These are phyloP conservation scores for Maniola hyperantus DNA, from an alignment of 2,888 invertebrate species.

Conservation along the genomic window DNA sequence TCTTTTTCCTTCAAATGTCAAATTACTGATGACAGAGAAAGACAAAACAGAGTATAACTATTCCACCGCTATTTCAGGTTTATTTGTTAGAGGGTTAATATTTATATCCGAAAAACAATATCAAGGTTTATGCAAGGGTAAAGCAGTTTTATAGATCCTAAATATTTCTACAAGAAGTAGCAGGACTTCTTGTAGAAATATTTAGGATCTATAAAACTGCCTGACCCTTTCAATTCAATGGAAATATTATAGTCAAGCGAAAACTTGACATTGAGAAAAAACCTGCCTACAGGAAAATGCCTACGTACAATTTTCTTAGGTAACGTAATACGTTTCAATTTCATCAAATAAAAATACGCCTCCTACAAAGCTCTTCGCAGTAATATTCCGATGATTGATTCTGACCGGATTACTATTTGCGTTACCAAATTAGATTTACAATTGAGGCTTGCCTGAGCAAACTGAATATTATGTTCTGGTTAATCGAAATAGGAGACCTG, in stretches of 20 bases:
- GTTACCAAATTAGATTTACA: slow-evolving; percentile 20
- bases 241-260: not conserved
- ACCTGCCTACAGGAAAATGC: not conserved
- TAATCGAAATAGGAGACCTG: slow-evolving; percentile 13
- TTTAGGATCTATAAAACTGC: not conserved
- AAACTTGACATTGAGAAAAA: not conserved
- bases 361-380: slow-evolving; percentile 13
- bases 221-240: not conserved
- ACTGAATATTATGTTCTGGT: not conserved
- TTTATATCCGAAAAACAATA: not conserved
- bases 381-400: slow-evolving; percentile 26
- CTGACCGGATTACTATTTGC: slow-evolving; percentile 23
- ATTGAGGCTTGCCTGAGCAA: slow-evolving; percentile 15
- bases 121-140: not conserved
- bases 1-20: too few relatives aligned
- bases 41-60: too few relatives aligned
- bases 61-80: too few relatives aligned
- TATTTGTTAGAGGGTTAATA: too few relatives aligned
- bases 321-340: not conserved
- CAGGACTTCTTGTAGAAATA: too few relatives aligned
- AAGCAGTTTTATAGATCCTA: not conserved
- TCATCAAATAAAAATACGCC: slow-evolving; percentile 2
- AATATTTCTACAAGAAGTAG: too few relatives aligned
- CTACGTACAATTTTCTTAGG: not conserved
- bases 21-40: too few relatives aligned